Conservation (phyloP, 2,113 vertebrate species). For the Tricholaema leucomelas region DNA sequence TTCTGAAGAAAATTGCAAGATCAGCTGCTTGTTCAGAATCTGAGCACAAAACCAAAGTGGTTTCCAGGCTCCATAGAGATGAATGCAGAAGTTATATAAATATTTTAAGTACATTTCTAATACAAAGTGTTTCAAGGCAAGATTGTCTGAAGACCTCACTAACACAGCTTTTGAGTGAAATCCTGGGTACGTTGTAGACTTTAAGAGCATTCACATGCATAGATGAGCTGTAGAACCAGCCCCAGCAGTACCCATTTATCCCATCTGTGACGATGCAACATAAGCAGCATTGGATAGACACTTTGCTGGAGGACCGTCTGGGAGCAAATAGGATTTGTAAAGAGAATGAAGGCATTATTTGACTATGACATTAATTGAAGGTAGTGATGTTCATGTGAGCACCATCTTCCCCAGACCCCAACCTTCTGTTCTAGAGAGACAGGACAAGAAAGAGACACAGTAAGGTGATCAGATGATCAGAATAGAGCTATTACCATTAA, state of each 20-base stretch:
- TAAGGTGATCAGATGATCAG: background rate
- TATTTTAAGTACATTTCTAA: background rate
- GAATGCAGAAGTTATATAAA: background rate
- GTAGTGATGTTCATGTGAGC: background rate
- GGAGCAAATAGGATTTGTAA: background rate
- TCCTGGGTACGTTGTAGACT: background rate
- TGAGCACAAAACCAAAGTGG: accelerated
- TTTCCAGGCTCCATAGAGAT: background rate
- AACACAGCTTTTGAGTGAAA: background rate
- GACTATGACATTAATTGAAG: background rate
- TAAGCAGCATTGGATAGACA: background rate
- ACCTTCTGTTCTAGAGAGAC: background rate
- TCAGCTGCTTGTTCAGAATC: background rate
- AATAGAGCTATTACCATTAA: background rate
- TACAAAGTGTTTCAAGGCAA: background rate
- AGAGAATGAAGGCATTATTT: background rate
- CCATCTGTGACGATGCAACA: background rate
- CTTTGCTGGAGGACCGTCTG: background rate
- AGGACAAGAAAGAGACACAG: background rate
- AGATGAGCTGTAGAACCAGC: background rate
- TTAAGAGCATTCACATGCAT: background rate
- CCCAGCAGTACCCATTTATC: accelerated
- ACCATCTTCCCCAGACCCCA: background rate
- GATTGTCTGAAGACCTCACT: background rate
- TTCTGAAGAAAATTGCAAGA: background rate